These are phyloP conservation scores for Gorsachius goisagi DNA, from an alignment of 2,113 vertebrate genomes.

Conservation along the genomic window DNA sequence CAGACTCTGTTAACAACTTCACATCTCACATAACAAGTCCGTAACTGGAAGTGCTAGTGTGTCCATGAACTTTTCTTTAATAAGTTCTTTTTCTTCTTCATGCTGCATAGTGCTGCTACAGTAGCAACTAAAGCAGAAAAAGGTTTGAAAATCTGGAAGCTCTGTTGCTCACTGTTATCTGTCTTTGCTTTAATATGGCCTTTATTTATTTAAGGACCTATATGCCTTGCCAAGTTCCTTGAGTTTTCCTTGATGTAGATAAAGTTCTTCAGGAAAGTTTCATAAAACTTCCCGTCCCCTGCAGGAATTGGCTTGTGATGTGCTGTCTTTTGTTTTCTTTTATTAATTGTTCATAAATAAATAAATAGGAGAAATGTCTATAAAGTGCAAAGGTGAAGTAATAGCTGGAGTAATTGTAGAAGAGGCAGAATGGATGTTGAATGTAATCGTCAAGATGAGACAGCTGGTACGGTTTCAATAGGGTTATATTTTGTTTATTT, in stretches of 20 bases:
- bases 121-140: neutral
- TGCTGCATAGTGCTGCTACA: neutral
- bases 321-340: neutral
- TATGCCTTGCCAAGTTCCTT: neutral
- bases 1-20: neutral
- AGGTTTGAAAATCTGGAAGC: neutral
- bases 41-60: neutral
- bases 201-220: neutral
- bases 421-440: neutral
- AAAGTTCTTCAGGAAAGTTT: neutral
- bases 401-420: neutral
- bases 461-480: neutral
- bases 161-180: neutral
- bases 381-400: neutral
- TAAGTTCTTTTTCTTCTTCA: neutral
- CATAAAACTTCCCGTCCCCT: neutral
- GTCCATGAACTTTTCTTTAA: neutral
- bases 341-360: neutral
- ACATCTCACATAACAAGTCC: neutral
- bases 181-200: neutral
- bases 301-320: rapidly evolving
- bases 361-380: neutral
- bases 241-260: neutral
- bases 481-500: neutral
- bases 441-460: neutral